These are phyloP conservation scores for Drosophila monieri DNA, from an alignment of 2,888 invertebrate genomes.

Conservation along the genomic window DNA sequence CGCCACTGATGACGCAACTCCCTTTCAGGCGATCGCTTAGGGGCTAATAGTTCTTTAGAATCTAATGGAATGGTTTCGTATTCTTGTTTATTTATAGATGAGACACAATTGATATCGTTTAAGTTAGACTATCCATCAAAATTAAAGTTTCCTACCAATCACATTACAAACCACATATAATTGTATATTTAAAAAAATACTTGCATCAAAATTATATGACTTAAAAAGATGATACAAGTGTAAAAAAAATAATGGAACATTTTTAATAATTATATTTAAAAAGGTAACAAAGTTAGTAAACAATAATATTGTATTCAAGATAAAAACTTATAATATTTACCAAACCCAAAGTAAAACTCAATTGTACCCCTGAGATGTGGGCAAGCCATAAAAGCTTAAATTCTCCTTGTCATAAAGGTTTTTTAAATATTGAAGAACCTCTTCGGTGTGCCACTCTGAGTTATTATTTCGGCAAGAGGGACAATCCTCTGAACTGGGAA, in stretches of 20 bases:
- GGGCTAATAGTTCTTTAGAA: neutral
- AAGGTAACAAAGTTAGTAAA: neutral
- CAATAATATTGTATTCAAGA: neutral
- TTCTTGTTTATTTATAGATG: neutral
- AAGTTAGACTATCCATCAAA: neutral
- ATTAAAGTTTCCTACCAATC: neutral
- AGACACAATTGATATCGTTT: neutral
- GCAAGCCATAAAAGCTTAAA: constrained; percentile 64
- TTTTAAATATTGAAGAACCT: constrained; percentile 51
- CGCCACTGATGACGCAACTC: neutral
- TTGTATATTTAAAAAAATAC: neutral
- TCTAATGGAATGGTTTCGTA: neutral
- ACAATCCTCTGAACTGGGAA: constrained; percentile 37
- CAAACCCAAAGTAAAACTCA: neutral
- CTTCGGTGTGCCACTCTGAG: neutral
- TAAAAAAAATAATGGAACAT: neutral
- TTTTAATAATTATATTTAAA: neutral
- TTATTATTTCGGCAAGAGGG: constrained; percentile 18
- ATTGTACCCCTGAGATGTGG: constrained; percentile 50
- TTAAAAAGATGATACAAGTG: neutral
- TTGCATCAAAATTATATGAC: neutral
- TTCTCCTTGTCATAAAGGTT: constrained; percentile 38
- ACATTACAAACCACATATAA: neutral
- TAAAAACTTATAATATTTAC: neutral
- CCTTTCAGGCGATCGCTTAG: neutral